These are phyloP conservation scores for Carterocephalus palaemon DNA, from an alignment of 2,888 invertebrate species.

Conservation along the genomic window DNA sequence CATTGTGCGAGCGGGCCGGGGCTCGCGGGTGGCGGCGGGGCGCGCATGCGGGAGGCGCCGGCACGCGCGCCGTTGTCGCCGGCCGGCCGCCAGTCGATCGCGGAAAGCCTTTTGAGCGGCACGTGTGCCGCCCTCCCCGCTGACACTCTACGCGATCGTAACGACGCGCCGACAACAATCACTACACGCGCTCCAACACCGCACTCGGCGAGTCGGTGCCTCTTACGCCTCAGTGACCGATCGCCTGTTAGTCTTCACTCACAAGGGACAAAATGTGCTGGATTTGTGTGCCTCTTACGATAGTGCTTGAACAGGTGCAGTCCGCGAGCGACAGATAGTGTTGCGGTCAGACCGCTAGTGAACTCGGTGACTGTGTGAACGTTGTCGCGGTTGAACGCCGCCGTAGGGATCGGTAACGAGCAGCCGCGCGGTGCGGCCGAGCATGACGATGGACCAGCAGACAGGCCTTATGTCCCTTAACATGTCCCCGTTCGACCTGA, in stretches of 20 bases:
- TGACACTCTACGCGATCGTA: constrained; percentile 62
- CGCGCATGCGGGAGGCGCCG: constrained; percentile 77
- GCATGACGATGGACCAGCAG: constrained; percentile 89
- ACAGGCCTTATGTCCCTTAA: constrained; percentile 91
- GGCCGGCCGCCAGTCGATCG: constrained; percentile 76
- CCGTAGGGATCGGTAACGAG: constrained; percentile 64
- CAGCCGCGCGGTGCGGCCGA: constrained; percentile 73
- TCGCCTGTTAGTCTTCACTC: constrained; percentile 38
- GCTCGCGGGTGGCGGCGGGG: constrained; percentile 70
- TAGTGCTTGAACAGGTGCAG: constrained; percentile 76
- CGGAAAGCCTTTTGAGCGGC: constrained; percentile 62
- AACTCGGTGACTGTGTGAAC: constrained; percentile 78
- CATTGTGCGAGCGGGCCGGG: constrained; percentile 82
- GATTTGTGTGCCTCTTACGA: constrained; percentile 68
- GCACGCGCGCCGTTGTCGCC: constrained; percentile 73
- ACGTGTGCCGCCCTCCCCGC: constrained; percentile 54
- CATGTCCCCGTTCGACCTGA: constrained; percentile 91
- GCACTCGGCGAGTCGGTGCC: constrained; percentile 39
- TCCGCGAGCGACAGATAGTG: constrained; percentile 74
- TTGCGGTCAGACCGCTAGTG: constrained; percentile 76
- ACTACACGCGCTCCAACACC: constrained; percentile 44
- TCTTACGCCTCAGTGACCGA: constrained; percentile 35
- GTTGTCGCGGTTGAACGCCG: constrained; percentile 74
- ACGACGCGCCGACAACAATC: constrained; percentile 58
- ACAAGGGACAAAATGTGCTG: constrained; percentile 70